Base-by-base conservation (phyloP, 2,797 vertebrate species). In the Hyperoplus lanceolatus region DNA sequence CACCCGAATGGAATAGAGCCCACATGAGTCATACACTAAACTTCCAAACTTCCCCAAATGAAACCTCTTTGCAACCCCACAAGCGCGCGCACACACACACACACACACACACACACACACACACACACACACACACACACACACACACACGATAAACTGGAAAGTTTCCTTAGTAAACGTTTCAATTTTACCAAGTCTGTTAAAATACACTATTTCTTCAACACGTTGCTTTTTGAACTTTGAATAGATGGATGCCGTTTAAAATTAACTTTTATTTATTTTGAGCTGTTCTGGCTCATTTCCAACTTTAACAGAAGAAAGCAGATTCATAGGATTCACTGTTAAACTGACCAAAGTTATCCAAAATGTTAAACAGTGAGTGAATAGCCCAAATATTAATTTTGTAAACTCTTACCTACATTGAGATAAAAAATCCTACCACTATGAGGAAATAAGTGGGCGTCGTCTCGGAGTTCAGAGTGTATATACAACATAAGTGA, bases 21-120 rank as follows among this genome's bases (percentile, higher is more conserved):
- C 64, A 68, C 54, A 87, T 94, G 93, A 95, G 76, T 95, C 94
- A 94, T 84, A 43, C 53, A 45, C 65, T 14, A 79, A 90, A 89
- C 90, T 86, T 87, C 73, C 66, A 45, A 75, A 85, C 77, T 85
- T 91, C 90, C 81, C 85, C 61, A 86, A 90, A 90, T 62, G 16
- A 71, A 86, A 65, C 45, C 43, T 51, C 53, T 78, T 3, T 57
- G 4, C 55, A 66, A 54, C n/a, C 15, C 2, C 10, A 15, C 5
- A 45, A 1, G 8, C 68, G 58, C 45, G 38, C 75, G 42, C 63
- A 39, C 11, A 62, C 36, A 54, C 16, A n/a, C 38, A 55, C 36
- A 65, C 71, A 48, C 36, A 16, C 10, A 18, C 36, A 43, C 5
- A 41, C 15, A 65, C 21, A 53, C 56, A 18, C 36, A 43, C 5